Evolutionary conservation across 2,888 invertebrate species (phyloP), one percentile per base, ranked within the genome.

Genomic region (Chloromyia formosa): DNA sequence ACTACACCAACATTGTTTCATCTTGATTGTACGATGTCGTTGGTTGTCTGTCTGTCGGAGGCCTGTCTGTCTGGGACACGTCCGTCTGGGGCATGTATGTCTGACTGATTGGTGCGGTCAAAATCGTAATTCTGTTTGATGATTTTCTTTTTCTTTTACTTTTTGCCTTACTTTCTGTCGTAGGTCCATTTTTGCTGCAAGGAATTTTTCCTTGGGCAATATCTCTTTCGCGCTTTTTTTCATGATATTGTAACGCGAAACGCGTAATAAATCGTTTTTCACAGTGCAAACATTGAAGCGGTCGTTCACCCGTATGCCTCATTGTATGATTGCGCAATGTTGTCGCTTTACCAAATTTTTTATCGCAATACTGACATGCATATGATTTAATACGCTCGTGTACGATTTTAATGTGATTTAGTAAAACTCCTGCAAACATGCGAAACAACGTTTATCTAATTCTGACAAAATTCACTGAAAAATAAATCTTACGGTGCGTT

Each of bases 301-400:
- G 77, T 60, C 60, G 56, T 53, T 77, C 77, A 14, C 77, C 77
- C 0, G 77, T 77, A 53, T 77, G 77, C 22, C 64, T 73, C 77
- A 77, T 77, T 27, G 58, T 53, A 40, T 77, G 77, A 68, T 77
- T 74, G 61, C 75, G 75, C 18, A 77, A 64, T 1, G 75, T 75
- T 64, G 71, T 74, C 14, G 73, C 35, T 73, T 77, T 77, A 9
- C 75, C 77, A 74, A 77, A 77, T 5, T 72, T 40, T 20, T 58
- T 60, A 22, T 74, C 75, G 23, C 77, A 77, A 68, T 53, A 75
- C 14, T 53, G 5, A 40, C 77, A 77, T 4, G 35, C 22, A 58
- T 53, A 75, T 53, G 64, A 49, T 18, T 73, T 74, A n/a, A 77
- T 73, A 1, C 75, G 74, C 42, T 66, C 54, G 42, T 77, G 77